A percentile compares a stretch with the other conserved stretches of the same genome.
phyloP scores from a whole-genome alignment of 1,140 invertebrate species.

The Lepidurus couesii region DNA sequence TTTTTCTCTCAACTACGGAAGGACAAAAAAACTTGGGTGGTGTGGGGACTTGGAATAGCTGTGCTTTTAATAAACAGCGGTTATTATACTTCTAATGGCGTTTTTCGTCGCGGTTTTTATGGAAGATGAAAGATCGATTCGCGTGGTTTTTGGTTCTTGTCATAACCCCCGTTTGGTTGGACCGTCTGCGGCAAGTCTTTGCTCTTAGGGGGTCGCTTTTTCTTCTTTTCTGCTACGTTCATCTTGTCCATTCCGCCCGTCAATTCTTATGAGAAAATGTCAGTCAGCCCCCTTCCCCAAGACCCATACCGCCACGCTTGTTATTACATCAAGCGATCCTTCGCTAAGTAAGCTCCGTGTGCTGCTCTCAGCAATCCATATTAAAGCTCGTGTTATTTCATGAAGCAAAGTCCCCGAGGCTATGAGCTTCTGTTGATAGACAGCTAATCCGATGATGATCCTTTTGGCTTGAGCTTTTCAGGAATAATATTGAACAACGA shows the following conservation, averaged over 20 bases:
- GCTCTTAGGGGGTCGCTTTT: background rate
- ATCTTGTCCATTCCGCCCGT: slow-evolving; percentile 17
- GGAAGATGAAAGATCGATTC: slow-evolving; percentile 15
- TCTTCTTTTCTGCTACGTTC: background rate
- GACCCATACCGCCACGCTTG: background rate
- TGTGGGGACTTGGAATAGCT: background rate
- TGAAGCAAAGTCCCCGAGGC: background rate
- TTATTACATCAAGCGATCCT: slow-evolving; percentile 10
- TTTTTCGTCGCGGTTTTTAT: background rate
- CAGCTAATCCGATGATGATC: slow-evolving; percentile 2
- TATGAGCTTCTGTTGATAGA: background rate
- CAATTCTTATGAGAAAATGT: slow-evolving; percentile 22
- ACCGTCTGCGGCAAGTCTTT: background rate
- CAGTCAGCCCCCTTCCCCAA: background rate
- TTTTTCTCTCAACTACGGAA: background rate
- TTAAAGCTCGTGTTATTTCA: slow-evolving; percentile 4
- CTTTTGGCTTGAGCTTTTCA: background rate
- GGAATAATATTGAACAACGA: background rate
- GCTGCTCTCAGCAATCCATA: background rate
- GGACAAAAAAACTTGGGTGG: background rate
- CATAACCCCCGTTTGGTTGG: background rate
- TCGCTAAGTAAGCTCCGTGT: background rate
- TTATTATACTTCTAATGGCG: background rate
- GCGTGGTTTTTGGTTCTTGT: background rate
- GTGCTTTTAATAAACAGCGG: background rate